Percentiles rank a stretch among this genome's conserved stretches.
These are phyloP conservation scores for Oenanthe oenanthe DNA, from an alignment of 2,113 vertebrate genomes.

Conservation along the genomic window DNA sequence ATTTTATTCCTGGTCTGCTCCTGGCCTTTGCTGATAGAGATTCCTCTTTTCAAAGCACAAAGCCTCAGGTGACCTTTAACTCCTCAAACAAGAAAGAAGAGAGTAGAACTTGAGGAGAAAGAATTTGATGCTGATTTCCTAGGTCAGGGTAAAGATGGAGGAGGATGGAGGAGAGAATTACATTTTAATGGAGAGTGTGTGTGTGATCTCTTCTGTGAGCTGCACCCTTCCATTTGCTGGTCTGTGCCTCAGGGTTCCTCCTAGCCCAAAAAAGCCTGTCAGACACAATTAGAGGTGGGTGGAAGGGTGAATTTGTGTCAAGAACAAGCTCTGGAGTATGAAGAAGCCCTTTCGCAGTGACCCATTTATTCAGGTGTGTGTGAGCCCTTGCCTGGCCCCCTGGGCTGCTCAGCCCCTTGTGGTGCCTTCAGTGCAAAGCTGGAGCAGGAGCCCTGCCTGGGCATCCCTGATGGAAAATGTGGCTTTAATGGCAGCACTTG, in stretches of 20 bases:
- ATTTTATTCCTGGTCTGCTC: neutral
- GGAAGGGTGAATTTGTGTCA: neutral
- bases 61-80: neutral
- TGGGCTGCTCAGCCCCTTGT: fast-evolving
- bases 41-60: neutral
- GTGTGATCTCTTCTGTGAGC: neutral
- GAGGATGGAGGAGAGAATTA: neutral
- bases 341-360: neutral
- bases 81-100: neutral
- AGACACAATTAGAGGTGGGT: neutral
- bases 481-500: neutral
- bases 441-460: neutral
- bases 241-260: neutral
- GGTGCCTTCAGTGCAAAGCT: neutral
- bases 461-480: neutral
- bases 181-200: neutral
- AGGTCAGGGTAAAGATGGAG: neutral
- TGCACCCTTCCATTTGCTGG: neutral
- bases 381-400: neutral
- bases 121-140: neutral
- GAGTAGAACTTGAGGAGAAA: neutral
- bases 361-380: too few relatives aligned
- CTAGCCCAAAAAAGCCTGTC: neutral
- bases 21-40: conserved; percentile 11
- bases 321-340: neutral